phyloP scores from a whole-genome alignment of 2,113 vertebrate genomes.

The Narcine bancroftii region DNA sequence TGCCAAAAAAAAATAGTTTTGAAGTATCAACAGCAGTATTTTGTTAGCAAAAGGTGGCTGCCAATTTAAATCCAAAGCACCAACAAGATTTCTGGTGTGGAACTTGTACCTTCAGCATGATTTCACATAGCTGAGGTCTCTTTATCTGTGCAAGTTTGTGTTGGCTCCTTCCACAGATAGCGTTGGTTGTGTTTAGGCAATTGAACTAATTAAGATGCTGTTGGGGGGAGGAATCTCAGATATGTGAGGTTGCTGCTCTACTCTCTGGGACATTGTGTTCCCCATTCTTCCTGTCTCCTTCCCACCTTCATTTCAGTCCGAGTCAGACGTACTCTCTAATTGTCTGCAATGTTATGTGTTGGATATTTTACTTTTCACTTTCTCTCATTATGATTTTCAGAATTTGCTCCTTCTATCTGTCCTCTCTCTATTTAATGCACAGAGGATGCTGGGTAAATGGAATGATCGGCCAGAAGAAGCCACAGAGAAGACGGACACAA shows the following conservation, averaged over 20 bases:
- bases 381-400: too few species aligned
- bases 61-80: neutral
- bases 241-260: neutral
- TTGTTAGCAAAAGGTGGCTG: neutral
- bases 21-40: neutral
- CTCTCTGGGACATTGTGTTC: too few species aligned
- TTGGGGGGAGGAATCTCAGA: neutral
- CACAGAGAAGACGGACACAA: too few species aligned
- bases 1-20: neutral
- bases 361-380: too few species aligned
- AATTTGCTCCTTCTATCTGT: too few species aligned
- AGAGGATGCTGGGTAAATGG: too few species aligned
- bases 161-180: neutral
- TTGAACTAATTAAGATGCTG: too few species aligned
- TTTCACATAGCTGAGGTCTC: neutral
- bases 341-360: too few species aligned
- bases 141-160: neutral
- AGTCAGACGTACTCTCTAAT: too few species aligned
- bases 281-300: neutral
- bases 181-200: neutral
- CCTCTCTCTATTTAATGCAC: too few species aligned
- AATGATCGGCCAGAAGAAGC: too few species aligned
- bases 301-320: too few species aligned
- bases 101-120: neutral
- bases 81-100: neutral